Conservation (phyloP, 2,888 invertebrate species). For the Podotricha telesiphe region DNA sequence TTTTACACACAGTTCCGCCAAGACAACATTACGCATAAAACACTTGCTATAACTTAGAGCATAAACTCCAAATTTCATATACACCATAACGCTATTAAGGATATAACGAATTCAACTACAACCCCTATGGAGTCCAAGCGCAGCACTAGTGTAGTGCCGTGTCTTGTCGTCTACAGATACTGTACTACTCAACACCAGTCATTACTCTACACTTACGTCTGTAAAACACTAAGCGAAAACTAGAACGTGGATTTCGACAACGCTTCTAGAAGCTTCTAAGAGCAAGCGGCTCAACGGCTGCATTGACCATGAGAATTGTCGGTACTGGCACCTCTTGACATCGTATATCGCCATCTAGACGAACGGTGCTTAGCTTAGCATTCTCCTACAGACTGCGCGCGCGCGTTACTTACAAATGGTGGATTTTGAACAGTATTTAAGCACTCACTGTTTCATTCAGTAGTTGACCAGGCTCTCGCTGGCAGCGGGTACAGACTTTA, state of each 20-base stretch:
- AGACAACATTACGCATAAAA: too few relatives aligned
- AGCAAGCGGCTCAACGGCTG: not conserved
- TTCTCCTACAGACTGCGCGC: not conserved
- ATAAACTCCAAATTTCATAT: not conserved
- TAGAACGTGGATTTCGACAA: not conserved
- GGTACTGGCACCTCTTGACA: constrained; percentile 15
- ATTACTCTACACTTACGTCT: not conserved
- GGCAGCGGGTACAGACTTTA: too few relatives aligned
- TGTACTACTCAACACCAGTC: not conserved
- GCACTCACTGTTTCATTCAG: too few relatives aligned
- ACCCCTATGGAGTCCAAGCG: constrained; percentile 8
- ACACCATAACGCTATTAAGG: not conserved
- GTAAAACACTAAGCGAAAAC: not conserved
- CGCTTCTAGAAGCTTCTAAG: not conserved
- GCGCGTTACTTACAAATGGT: too few relatives aligned
- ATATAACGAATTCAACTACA: constrained; percentile 19
- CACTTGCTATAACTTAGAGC: not conserved
- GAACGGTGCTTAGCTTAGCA: not conserved
- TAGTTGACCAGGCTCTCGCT: too few relatives aligned
- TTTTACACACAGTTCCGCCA: not conserved
- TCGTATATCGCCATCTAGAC: not conserved
- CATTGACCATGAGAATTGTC: constrained; percentile 7
- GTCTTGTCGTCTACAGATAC: not conserved
- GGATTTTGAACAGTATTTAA: too few relatives aligned
- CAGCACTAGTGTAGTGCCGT: not conserved